Base-by-base conservation (phyloP, 1,140 invertebrate species). In the Oppia nitens region DNA sequence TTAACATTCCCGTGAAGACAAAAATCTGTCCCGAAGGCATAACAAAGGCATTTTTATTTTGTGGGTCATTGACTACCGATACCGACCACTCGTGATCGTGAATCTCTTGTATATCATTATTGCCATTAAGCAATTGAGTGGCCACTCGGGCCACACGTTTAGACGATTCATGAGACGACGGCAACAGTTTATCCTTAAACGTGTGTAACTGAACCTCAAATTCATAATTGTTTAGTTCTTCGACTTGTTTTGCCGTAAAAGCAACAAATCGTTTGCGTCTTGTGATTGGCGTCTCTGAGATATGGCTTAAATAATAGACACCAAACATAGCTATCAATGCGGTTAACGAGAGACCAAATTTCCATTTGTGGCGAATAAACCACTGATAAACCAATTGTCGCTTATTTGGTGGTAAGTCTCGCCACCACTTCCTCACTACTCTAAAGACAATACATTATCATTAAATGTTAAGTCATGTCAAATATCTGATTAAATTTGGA, bases 21-120 rank as follows among this genome's bases (percentile, higher is more conserved):
- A 81, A 79, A 27, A 83, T 79, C 64, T 77, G 73, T 26, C 80
- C 81, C 63, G 77, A 77, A 40, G 77, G 75, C 53, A 79, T 65
- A 47, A 78, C 76, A 69, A 73, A 75, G 3, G 77, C 77, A 25
- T 57, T 57, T 47, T 48, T 57, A 20, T 20, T 52, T 20, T 49
- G 59, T 12, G 69, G 59, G 54, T 61, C 64, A 64, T 75, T 62
- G 14, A 80, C 65, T 55, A 81, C 72, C 55, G 69, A 70, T 25
- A 80, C 64, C 25, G 66, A 70, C 77, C 77, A 80, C 20, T 73
- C 60, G 52, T 68, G 69, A 21, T 71, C 60, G 21, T 68, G 64
- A 50, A 79, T 68, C 45, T 70, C 64, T 40, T 67, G 64, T 24
- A 77, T 63, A 57, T 78, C 71, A 54, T 67, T 67, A 66, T 80